These are phyloP conservation scores for Petrosia ficiformis DNA, from an alignment of 37 sponge, comb jelly and placozoan genomes.

Conservation along the genomic window DNA sequence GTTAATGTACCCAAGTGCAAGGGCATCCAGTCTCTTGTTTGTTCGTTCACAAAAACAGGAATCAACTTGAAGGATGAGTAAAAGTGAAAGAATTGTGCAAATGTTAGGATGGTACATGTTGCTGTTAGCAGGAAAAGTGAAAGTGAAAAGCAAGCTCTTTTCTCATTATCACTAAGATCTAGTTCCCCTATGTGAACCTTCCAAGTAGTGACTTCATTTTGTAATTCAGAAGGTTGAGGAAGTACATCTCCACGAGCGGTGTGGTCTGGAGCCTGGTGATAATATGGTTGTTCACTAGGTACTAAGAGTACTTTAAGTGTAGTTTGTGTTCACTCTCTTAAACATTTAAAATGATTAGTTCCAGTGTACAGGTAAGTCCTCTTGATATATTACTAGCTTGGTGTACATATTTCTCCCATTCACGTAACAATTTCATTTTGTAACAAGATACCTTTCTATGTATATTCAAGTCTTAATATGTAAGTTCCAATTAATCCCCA, in stretches of 20 bases:
- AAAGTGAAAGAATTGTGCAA: neutral
- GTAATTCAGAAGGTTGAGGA: slow-evolving; percentile 11
- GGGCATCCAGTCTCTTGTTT: neutral
- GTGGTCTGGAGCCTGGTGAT: no score
- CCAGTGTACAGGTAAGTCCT: no score
- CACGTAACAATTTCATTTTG: no score
- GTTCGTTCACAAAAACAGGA: slow-evolving; percentile 18
- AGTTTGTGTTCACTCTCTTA: no score
- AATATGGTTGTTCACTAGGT: no score
- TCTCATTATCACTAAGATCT: neutral
- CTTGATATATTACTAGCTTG: no score
- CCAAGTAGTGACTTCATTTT: slow-evolving; percentile 22
- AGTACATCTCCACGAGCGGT: neutral
- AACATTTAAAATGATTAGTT: no score
- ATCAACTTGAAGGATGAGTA: neutral
- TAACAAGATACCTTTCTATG: no score
- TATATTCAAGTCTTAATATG: no score
- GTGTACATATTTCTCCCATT: no score
- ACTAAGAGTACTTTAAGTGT: no score
- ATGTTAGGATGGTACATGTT: slow-evolving; percentile 10
- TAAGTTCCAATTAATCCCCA: no score
- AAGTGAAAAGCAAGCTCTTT: neutral
- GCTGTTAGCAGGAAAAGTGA: neutral
- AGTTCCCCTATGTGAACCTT: slow-evolving; percentile 7
- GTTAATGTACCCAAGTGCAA: slow-evolving; percentile 32